phyloP scores from a whole-genome alignment of 2,113 vertebrate genomes.

The Fukomys damarensis region DNA sequence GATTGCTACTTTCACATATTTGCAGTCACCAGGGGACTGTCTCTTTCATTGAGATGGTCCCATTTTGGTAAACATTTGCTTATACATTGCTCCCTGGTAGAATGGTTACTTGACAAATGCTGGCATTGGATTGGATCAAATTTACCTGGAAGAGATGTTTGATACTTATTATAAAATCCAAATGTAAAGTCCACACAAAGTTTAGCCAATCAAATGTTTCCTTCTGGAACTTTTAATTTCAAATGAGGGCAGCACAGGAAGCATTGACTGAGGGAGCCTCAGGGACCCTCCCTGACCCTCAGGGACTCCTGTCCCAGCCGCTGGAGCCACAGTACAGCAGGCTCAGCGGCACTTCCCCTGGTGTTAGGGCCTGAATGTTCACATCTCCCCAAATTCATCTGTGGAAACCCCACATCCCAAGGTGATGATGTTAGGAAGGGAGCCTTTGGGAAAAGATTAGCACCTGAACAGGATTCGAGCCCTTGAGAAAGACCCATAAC shows the following conservation, averaged over 20 bases:
- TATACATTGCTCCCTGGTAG: not conserved
- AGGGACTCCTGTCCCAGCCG: not conserved
- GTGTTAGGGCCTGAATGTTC: not conserved
- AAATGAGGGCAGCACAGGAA: not conserved
- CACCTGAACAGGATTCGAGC: not conserved
- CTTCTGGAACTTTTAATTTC: not conserved
- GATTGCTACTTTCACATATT: conserved; percentile 2
- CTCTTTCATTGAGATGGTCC: not conserved
- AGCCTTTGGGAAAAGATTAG: not conserved
- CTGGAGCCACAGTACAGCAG: not conserved
- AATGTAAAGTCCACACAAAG: not conserved
- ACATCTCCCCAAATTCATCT: not conserved
- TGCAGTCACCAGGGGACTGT: not conserved
- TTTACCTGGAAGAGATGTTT: not conserved
- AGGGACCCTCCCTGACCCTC: not conserved
- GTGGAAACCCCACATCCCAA: not conserved
- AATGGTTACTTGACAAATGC: not conserved
- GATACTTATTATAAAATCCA: not conserved
- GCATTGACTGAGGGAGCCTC: not conserved
- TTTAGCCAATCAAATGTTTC: not conserved
- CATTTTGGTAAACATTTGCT: conserved; percentile 20
- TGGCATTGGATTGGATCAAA: not conserved
- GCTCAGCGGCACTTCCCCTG: not conserved
- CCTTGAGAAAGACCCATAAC: not conserved
- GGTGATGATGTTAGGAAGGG: not conserved